phyloP scores from a whole-genome alignment of 2,797 vertebrate genomes.

The Aeoliscus strigatus region DNA sequence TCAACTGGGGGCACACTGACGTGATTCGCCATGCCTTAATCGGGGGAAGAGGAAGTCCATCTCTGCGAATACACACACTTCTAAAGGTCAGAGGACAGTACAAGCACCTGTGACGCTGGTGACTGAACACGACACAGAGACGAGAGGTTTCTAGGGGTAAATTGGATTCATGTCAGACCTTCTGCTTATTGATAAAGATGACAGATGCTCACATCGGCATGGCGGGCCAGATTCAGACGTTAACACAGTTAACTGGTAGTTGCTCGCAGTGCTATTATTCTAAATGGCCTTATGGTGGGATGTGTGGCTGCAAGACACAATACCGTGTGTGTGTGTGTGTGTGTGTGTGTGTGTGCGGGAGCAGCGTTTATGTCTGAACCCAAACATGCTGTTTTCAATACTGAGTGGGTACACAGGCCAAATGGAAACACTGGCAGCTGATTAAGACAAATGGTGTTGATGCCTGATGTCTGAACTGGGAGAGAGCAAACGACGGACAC shows the following conservation, averaged over 20 bases:
- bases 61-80: constrained; percentile 43
- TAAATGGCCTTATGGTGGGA: constrained; percentile 69
- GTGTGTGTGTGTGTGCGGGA: constrained; percentile 32
- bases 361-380: constrained; percentile 52
- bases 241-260: constrained; percentile 74
- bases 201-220: constrained; percentile 57
- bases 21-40: constrained; percentile 63
- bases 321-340: constrained; percentile 11
- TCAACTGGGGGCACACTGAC: constrained; percentile 53
- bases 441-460: constrained; percentile 68
- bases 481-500: constrained; percentile 46
- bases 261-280: constrained; percentile 71
- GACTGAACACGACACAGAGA: constrained; percentile 42
- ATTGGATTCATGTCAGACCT: constrained; percentile 65
- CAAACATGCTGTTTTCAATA: constrained; percentile 55
- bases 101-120: constrained; percentile 61
- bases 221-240: constrained; percentile 61
- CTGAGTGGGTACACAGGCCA: constrained; percentile 55
- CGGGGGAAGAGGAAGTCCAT: constrained; percentile 67
- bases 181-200: constrained; percentile 72
- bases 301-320: constrained; percentile 48
- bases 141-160: constrained; percentile 49
- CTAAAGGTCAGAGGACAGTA: constrained; percentile 65
- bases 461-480: constrained; percentile 46
- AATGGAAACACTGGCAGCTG: constrained; percentile 64